Conservation (phyloP, 2,888 invertebrate species). For the Pterostichus madidus region DNA sequence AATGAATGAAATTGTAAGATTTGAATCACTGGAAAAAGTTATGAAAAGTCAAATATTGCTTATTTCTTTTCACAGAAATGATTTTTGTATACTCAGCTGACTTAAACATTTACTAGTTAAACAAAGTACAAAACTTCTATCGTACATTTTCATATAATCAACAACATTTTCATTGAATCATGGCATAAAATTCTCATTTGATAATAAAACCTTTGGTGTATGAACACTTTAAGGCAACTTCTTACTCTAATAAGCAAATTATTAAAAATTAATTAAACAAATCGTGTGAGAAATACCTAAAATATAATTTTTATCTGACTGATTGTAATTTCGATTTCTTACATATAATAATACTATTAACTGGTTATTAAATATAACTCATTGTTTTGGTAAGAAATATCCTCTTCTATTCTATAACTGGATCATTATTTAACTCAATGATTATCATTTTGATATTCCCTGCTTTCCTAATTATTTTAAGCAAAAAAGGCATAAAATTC, state of each 20-base stretch:
- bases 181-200: constrained; percentile 53
- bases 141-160: constrained; percentile 34
- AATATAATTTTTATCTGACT: constrained; percentile 32
- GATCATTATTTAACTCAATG: not conserved
- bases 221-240: constrained; percentile 66
- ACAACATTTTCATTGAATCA: constrained; percentile 46
- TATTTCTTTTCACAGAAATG: too few relatives aligned
- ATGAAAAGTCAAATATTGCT: too few relatives aligned
- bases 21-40: too few relatives aligned
- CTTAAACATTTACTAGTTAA: constrained; percentile 24
- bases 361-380: constrained; percentile 19
- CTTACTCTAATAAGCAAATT: constrained; percentile 59
- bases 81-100: constrained; percentile 12
- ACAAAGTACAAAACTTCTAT: constrained; percentile 48
- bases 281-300: constrained; percentile 53
- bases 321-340: constrained; percentile 40
- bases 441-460: too few relatives aligned
- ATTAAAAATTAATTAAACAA: constrained; percentile 27
- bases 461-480: too few relatives aligned
- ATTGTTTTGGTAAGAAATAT: not conserved
- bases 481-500: too few relatives aligned
- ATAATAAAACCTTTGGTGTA: constrained; percentile 64
- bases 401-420: not conserved
- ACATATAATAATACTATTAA: constrained; percentile 36
- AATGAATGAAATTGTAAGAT: not conserved